Evolutionary conservation across 1,140 invertebrate genomes (phyloP), one percentile per base, ranked within the genome.

Genomic region (Galleria mellonella): DNA sequence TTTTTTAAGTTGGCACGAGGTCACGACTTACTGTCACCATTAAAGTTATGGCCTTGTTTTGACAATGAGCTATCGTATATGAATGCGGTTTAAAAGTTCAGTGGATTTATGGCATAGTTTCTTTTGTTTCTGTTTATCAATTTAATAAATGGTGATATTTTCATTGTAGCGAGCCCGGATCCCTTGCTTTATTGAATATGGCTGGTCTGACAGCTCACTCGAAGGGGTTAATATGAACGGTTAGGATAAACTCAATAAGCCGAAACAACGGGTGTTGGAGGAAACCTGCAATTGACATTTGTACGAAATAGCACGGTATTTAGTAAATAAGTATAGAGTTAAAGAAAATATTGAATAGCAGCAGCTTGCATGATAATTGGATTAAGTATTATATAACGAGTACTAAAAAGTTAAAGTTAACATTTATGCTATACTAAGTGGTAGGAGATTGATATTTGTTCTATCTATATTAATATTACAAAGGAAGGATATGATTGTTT

Each of bases 221-320:
- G 77, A 82, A 84, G 71, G 79, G 82, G 82, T 85, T 84, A 81
- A 82, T 83, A 85, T 83, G 63, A 79, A 67, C 73, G 76, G 68
- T 83, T 74, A 75, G 75, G 75, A 77, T 79, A 81, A 82, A 83
- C 73, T 67, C 78, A 85, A 85, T 85, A 85, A 83, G 70, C 73
- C 62, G 65, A 75, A 81, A 79, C 82, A 83, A 85, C 82, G 72
- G 81, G 78, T 83, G 82, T 68, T 61, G 77, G 68, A 66, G 69
- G 61, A 62, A 83, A 76, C 66, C 78, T 85, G 82, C 75, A 69
- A 76, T 79, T 85, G 78, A 85, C 82, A 66, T 68, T 64, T 63
- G 48, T 62, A 63, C 66, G 72, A 75, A 73, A 83, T 66, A 23
- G 17, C 17, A 23, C 17, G 17, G n/a, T n/a, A n/a, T n/a, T n/a